phyloP scores from a whole-genome alignment of 1,140 invertebrate species.

The Pygmarrhopalites habei region DNA sequence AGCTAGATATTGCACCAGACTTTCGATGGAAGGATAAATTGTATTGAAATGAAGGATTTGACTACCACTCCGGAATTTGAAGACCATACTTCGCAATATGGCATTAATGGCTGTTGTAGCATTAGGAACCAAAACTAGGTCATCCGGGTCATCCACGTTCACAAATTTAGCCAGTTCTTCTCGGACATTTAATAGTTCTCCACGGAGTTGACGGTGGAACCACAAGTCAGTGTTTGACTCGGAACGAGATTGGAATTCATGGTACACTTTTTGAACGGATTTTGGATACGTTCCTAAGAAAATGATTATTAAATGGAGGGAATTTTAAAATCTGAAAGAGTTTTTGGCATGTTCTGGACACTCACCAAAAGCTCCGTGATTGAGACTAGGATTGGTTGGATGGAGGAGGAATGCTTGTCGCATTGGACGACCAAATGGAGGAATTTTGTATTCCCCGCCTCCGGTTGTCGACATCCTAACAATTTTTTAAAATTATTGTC shows the following conservation, averaged over 20 bases:
- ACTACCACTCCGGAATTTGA: not conserved
- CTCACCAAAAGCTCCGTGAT: too few relatives aligned
- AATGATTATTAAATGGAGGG: too few relatives aligned
- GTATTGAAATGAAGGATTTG: constrained; percentile 25
- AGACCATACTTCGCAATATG: constrained; percentile 28
- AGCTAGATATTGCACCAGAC: constrained; percentile 19
- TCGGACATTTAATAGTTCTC: constrained; percentile 14
- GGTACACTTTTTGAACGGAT: constrained; percentile 11
- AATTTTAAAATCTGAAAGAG: too few relatives aligned
- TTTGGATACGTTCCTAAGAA: constrained; percentile 32
- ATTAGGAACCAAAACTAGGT: constrained; percentile 32
- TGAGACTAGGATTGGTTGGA: too few relatives aligned
- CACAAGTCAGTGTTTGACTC: constrained; percentile 25
- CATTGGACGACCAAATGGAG: too few relatives aligned
- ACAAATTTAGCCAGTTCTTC: constrained; percentile 12
- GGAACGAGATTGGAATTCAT: constrained; percentile 12
- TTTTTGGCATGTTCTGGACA: too few relatives aligned
- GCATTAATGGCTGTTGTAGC: constrained; percentile 33
- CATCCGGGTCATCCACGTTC: constrained; percentile 16
- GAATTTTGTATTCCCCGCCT: too few relatives aligned
- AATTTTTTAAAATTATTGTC: too few relatives aligned
- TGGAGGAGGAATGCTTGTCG: too few relatives aligned
- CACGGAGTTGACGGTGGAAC: constrained; percentile 15
- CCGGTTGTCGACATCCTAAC: too few relatives aligned
- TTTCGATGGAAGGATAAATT: constrained; percentile 18